A percentile compares a stretch with the other conserved stretches of the same genome.
These are phyloP conservation scores for Apogon hyalosoma DNA, from an alignment of 2,797 vertebrate genomes.

Conservation along the genomic window DNA sequence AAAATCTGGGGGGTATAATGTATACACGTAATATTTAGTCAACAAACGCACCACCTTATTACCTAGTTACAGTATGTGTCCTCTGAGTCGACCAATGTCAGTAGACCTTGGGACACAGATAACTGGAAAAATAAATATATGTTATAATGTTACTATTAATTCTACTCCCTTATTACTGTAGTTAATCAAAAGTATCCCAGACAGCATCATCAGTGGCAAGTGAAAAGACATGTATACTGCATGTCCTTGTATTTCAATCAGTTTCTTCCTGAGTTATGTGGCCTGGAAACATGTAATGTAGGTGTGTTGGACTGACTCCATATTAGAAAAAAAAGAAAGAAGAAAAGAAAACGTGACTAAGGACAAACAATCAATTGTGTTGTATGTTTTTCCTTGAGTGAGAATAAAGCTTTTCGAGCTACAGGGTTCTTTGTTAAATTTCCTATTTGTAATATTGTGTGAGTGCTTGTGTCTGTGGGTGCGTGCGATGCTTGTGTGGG, in stretches of 20 bases:
- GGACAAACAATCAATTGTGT: constrained; percentile 53
- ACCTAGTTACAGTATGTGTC: constrained; percentile 5
- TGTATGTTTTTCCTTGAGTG: constrained; percentile 67
- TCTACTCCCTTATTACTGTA: background rate
- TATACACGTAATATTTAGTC: background rate
- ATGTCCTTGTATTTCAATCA: constrained; percentile 29
- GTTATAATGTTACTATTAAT: constrained; percentile 15
- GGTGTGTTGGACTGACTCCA: constrained; percentile 32
- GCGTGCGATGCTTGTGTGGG: constrained; percentile 21
- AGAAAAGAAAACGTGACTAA: constrained; percentile 14
- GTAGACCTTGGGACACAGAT: background rate
- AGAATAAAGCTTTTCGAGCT: constrained; percentile 74
- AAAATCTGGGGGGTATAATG: constrained; percentile 1
- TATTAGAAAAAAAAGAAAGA: constrained; percentile 39
- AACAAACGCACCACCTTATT: constrained; percentile 23
- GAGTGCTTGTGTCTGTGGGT: constrained; percentile 15
- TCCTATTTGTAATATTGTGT: constrained; percentile 54
- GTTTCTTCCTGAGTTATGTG: constrained; percentile 70
- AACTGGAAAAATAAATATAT: constrained; percentile 5
- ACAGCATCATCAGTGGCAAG: constrained; percentile 11
- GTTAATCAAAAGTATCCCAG: constrained; percentile 8
- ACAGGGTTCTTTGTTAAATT: constrained; percentile 68
- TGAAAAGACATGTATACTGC: constrained; percentile 27
- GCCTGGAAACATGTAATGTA: constrained; percentile 42
- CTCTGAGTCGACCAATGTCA: constrained; percentile 4